phyloP scores from a whole-genome alignment of 2,797 vertebrate genomes.

The Microctenopoma steveboyesi region DNA sequence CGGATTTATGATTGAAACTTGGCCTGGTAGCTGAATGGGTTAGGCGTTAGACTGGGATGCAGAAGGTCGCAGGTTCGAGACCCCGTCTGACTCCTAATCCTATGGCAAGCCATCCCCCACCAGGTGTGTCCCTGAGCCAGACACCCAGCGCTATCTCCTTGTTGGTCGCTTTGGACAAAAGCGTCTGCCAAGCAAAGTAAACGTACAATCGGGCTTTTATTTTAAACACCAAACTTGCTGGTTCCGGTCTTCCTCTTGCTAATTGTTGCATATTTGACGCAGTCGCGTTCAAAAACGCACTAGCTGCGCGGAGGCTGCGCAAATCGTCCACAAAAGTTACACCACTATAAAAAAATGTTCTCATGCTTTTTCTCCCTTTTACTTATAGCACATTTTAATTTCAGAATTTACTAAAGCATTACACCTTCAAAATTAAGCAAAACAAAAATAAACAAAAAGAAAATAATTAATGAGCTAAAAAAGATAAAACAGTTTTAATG shows the following conservation, averaged over 20 bases:
- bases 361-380: neutral
- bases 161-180: too few species aligned
- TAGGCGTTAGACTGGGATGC: too few species aligned
- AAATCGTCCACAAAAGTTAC: neutral
- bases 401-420: neutral
- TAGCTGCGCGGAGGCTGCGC: constrained; percentile 12
- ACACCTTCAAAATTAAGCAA: constrained; percentile 20
- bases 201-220: constrained; percentile 22
- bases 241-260: neutral
- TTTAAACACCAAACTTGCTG: neutral
- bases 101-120: too few species aligned
- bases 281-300: neutral
- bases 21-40: too few species aligned
- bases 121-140: too few species aligned
- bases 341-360: neutral
- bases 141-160: too few species aligned
- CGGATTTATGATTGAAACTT: too few species aligned
- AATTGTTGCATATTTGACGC: neutral
- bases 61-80: too few species aligned
- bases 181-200: too few species aligned
- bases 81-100: too few species aligned
- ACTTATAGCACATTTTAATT: too few species aligned
- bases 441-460: neutral
- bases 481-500: neutral
- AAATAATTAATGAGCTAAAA: neutral